Conservation (phyloP, 2,888 invertebrate genomes). For the Rotaria macrura region DNA sequence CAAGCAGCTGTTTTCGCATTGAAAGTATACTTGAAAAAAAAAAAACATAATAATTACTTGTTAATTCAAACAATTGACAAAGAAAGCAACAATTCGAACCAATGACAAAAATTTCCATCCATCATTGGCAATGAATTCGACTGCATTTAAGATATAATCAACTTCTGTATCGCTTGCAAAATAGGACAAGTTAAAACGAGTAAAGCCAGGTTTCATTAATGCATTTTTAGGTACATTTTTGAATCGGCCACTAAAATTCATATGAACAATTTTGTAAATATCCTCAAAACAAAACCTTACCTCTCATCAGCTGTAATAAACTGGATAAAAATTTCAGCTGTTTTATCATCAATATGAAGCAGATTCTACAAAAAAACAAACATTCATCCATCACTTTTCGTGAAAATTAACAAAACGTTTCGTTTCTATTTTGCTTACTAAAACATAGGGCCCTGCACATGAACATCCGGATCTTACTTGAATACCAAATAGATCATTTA, state of each 20-base stretch:
- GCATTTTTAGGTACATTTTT: background rate
- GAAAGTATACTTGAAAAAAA: background rate
- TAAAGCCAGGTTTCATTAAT: conserved; percentile 25
- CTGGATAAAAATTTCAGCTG: background rate
- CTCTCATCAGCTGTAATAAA: background rate
- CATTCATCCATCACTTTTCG: rapidly evolving
- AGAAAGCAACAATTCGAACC: no score
- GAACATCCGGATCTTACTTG: conserved; percentile 58
- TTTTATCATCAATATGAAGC: background rate
- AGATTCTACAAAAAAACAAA: background rate
- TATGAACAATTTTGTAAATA: no score
- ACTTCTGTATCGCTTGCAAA: conserved; percentile 26
- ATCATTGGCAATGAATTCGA: conserved; percentile 24
- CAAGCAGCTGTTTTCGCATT: background rate
- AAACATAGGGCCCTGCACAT: conserved; percentile 62
- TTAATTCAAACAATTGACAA: background rate
- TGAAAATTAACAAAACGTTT: no score
- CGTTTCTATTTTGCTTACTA: background rate
- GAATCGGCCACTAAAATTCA: background rate
- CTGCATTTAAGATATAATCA: conserved; percentile 29
- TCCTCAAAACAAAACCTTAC: background rate
- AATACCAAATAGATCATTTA: conserved; percentile 82
- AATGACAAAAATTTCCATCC: conserved; percentile 31
- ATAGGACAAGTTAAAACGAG: conserved; percentile 26
- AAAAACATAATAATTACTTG: no score